Evolutionary conservation across 1,140 invertebrate species (phyloP).

Genomic region (Microplitis mediator): DNA sequence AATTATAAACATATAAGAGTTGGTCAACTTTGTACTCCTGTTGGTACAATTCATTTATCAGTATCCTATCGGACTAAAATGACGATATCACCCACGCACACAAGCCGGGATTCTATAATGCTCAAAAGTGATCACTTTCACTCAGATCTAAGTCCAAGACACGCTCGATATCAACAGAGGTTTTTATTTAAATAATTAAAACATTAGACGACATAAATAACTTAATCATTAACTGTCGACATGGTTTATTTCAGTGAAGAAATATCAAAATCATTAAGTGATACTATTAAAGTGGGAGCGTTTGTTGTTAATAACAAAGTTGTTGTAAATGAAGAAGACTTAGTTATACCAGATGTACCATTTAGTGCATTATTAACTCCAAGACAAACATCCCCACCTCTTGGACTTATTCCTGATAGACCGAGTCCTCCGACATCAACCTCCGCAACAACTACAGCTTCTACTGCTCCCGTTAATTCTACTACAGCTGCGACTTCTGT

Average conservation of each 20-base stretch:
- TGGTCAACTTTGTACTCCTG: conserved; percentile 81
- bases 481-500: conserved; percentile 27
- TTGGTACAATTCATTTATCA: conserved; percentile 78
- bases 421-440: conserved; percentile 13
- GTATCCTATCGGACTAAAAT: conserved; percentile 87
- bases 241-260: conserved; percentile 62
- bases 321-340: conserved; percentile 64
- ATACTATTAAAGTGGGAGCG: conserved; percentile 73
- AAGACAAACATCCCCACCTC: conserved; percentile 55
- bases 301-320: conserved; percentile 69
- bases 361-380: conserved; percentile 69
- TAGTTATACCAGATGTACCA: conserved; percentile 70
- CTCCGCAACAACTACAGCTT: conserved; percentile 13
- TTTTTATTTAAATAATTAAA: conserved; percentile 5
- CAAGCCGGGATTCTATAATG: conserved; percentile 75
- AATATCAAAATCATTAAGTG: conserved; percentile 66
- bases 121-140: conserved; percentile 91
- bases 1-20: conserved; percentile 79
- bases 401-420: conserved; percentile 32
- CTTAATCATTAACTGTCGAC: conserved; percentile 13
- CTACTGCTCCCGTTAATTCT: conserved; percentile 10
- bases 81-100: conserved; percentile 83
- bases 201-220: conserved; percentile 8
- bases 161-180: conserved; percentile 67
- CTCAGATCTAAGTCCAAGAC: conserved; percentile 74